Percentiles rank a stretch among this genome's conserved stretches.
Conservation (phyloP, 2,797 vertebrate species). For the Setipinna tenuifilis region DNA sequence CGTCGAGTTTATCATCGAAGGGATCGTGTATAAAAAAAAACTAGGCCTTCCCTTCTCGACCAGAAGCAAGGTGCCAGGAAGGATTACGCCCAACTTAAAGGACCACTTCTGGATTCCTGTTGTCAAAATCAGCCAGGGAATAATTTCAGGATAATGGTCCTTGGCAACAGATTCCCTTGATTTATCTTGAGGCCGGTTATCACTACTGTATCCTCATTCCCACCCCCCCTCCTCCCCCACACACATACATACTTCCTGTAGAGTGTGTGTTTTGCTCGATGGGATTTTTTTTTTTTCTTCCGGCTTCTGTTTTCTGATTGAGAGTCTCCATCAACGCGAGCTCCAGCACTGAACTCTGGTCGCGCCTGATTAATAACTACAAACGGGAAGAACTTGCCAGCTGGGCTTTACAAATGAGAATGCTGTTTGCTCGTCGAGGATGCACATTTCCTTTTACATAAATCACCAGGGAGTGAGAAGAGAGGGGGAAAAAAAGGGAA, state of each 20-base stretch:
- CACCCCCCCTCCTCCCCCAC: background rate
- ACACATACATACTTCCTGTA: background rate
- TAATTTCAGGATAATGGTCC: conserved; percentile 15
- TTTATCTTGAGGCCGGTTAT: background rate
- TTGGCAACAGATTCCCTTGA: conserved; percentile 17
- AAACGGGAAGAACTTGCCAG: conserved; percentile 73
- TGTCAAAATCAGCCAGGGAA: conserved; percentile 15
- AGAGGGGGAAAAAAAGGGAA: conserved; percentile 43
- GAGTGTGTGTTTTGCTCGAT: background rate
- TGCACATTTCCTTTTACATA: conserved; percentile 69
- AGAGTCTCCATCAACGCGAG: conserved; percentile 77
- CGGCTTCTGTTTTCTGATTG: conserved; percentile 74
- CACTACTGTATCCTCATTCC: background rate
- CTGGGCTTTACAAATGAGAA: conserved; percentile 70
- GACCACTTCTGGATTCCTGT: background rate
- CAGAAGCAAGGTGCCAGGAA: conserved; percentile 14
- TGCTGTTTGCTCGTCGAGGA: conserved; percentile 66
- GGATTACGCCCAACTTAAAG: background rate
- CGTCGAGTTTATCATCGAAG: background rate
- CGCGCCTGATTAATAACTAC: conserved; percentile 81
- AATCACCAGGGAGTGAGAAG: conserved; percentile 63
- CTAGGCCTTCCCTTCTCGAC: background rate
- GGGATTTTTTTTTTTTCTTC: conserved; percentile 34
- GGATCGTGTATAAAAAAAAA: background rate
- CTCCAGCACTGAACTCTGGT: conserved; percentile 73